These are phyloP conservation scores for Bombus confusus DNA, from an alignment of 1,140 invertebrate genomes.

Conservation along the genomic window DNA sequence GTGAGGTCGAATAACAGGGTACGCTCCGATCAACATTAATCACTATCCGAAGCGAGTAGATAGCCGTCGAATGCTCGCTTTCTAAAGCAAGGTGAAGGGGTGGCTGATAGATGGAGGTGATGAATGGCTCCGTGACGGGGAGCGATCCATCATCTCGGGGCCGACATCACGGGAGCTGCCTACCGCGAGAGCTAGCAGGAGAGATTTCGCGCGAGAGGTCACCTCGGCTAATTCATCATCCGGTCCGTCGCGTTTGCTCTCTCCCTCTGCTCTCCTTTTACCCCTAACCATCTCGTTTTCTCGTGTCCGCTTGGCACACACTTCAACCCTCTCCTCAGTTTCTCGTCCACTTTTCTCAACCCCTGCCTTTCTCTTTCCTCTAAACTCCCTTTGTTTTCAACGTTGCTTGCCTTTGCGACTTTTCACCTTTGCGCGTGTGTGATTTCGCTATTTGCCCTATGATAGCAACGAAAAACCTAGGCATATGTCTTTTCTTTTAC, in stretches of 20 bases:
- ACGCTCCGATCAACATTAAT: constrained; percentile 82
- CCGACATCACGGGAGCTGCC: constrained; percentile 78
- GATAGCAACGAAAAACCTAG: neutral
- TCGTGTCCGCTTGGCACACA: constrained; percentile 25
- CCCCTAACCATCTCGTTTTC: neutral
- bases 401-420: neutral
- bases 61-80: constrained; percentile 81
- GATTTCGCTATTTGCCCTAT: neutral
- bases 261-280: neutral
- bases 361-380: neutral
- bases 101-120: constrained; percentile 82
- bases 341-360: constrained; percentile 37
- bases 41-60: constrained; percentile 81
- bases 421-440: neutral
- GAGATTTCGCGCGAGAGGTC: constrained; percentile 81
- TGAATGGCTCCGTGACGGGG: constrained; percentile 81
- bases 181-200: constrained; percentile 76
- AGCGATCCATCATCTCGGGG: constrained; percentile 80
- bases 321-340: constrained; percentile 41
- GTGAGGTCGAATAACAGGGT: constrained; percentile 81
- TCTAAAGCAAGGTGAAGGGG: constrained; percentile 80
- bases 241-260: constrained; percentile 68
- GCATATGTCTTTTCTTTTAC: neutral
- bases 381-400: neutral
- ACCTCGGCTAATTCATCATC: constrained; percentile 81